Conservation (phyloP, 2,113 vertebrate species). For the Empidonax traillii region DNA sequence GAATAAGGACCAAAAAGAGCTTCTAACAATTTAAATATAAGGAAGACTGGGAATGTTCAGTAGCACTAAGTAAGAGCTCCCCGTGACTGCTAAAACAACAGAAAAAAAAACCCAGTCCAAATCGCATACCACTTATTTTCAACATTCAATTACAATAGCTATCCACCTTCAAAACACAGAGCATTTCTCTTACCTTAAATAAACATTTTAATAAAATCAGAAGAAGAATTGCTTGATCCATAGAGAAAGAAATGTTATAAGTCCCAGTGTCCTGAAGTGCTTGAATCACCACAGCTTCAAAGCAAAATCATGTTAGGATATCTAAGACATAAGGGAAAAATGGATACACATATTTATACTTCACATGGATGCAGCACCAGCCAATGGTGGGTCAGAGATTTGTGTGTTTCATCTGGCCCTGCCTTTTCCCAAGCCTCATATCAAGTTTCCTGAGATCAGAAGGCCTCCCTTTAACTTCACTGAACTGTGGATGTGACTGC, state of each 20-base stretch:
- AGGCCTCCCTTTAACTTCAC: neutral
- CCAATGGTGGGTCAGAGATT: neutral
- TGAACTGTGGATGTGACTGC: neutral
- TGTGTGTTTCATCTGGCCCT: neutral
- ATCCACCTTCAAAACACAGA: neutral
- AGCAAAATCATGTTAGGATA: neutral
- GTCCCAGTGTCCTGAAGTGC: neutral
- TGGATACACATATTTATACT: neutral
- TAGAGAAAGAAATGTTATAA: slow-evolving; percentile 12
- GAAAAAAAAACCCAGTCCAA: neutral
- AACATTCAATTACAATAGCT: neutral
- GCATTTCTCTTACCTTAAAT: slow-evolving; percentile 71
- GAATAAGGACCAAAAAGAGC: neutral
- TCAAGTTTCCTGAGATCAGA: neutral
- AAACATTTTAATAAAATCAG: slow-evolving; percentile 59
- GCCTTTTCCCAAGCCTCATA: neutral
- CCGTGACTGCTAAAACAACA: neutral
- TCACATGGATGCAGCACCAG: neutral
- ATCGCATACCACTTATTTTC: neutral
- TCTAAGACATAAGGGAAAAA: neutral
- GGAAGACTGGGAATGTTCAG: neutral
- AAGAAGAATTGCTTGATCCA: slow-evolving; percentile 65
- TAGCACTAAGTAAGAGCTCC: neutral
- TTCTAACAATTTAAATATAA: neutral
- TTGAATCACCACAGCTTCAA: neutral